Percentiles rank a stretch among this genome's conserved stretches.
Conservation (phyloP, 37 sponge, comb jelly and placozoan genomes). For the Axinella damicornis region DNA sequence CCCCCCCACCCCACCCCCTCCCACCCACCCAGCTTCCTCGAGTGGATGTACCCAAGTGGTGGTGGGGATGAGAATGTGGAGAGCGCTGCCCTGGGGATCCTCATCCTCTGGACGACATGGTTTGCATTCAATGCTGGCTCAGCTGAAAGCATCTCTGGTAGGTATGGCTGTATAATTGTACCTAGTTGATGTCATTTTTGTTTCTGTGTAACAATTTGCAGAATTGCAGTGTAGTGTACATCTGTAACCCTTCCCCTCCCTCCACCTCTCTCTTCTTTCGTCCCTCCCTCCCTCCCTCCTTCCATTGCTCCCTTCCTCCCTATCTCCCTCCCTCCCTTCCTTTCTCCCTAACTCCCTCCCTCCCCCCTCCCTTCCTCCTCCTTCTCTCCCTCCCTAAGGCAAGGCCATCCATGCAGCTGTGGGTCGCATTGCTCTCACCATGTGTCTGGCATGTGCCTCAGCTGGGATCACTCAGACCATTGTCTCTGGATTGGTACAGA, state of each 20-base stretch:
- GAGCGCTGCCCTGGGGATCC: constrained; percentile 87
- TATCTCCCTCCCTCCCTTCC: neutral
- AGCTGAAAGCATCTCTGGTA: constrained; percentile 66
- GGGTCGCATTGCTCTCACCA: constrained; percentile 86
- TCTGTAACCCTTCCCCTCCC: neutral
- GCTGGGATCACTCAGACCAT: constrained; percentile 70
- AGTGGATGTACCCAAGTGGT: constrained; percentile 88
- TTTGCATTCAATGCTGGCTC: constrained; percentile 94
- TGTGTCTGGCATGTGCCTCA: constrained; percentile 78
- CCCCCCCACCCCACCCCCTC: too few species aligned
- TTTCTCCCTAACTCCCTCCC: neutral
- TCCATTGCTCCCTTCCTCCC: neutral
- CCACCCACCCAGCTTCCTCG: constrained; percentile 37
- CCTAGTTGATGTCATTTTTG: too few species aligned
- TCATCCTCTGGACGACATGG: constrained; percentile 92
- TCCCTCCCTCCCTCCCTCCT: neutral
- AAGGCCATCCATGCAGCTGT: constrained; percentile 70
- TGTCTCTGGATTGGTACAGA: constrained; percentile 78
- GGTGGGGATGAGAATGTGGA: constrained; percentile 91
- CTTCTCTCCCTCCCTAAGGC: constrained; percentile 33
- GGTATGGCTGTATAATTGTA: too few species aligned
- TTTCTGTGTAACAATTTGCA: too few species aligned
- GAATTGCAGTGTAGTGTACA: too few species aligned
- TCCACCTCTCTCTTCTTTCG: neutral
- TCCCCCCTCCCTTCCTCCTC: neutral